These are phyloP conservation scores for Geotrupes spiniger DNA, from an alignment of 2,888 invertebrate species.

Conservation along the genomic window DNA sequence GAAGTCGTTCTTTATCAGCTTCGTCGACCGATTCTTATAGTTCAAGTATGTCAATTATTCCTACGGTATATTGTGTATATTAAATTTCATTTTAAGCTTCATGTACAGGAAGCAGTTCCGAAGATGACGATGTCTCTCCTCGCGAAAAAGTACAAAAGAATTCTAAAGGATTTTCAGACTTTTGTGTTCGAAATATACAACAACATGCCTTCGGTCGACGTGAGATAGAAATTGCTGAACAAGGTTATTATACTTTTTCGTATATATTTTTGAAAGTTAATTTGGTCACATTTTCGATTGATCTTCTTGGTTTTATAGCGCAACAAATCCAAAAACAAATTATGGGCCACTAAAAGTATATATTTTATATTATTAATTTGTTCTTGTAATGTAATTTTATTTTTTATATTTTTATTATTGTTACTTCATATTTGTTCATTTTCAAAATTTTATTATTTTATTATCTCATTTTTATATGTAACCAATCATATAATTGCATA, in stretches of 20 bases:
- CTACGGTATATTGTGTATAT: not conserved
- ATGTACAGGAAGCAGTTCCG: slow-evolving; percentile 82
- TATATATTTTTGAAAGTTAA: not conserved
- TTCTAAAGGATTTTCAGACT: slow-evolving; percentile 79
- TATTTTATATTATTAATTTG: too few relatives aligned
- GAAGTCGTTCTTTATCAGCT: slow-evolving; percentile 88
- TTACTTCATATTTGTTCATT: too few relatives aligned
- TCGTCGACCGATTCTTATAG: slow-evolving; percentile 95
- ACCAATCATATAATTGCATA: too few relatives aligned
- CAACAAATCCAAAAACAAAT: too few relatives aligned
- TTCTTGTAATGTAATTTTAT: not conserved
- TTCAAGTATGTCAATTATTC: slow-evolving; percentile 61
- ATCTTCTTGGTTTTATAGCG: too few relatives aligned
- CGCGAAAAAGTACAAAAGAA: slow-evolving; percentile 90
- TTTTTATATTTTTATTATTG: slow-evolving; percentile 6
- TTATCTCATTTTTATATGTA: too few relatives aligned
- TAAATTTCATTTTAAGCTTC: slow-evolving; percentile 39
- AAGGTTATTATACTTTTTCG: slow-evolving; percentile 57
- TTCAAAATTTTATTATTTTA: too few relatives aligned
- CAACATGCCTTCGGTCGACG: slow-evolving; percentile 91
- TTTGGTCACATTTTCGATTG: slow-evolving; percentile 1
- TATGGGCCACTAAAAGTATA: too few relatives aligned
- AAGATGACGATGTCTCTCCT: slow-evolving; percentile 91
- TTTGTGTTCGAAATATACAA: slow-evolving; percentile 91
- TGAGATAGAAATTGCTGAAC: slow-evolving; percentile 98